phyloP scores from a whole-genome alignment of 2,888 invertebrate species.

The Ernsta delagoae region DNA sequence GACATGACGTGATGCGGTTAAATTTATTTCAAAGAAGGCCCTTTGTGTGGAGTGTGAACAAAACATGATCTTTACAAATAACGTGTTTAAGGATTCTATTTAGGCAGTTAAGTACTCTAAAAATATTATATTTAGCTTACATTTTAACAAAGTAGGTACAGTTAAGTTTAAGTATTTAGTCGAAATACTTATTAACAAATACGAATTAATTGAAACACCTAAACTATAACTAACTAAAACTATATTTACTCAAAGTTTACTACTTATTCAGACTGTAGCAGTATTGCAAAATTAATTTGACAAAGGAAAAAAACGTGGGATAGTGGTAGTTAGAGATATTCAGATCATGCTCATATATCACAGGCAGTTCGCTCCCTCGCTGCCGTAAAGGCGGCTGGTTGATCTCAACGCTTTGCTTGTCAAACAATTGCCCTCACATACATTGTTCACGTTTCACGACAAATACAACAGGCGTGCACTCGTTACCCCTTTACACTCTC shows the following conservation, averaged over 20 bases:
- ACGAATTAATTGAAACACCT: no score
- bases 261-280: no score
- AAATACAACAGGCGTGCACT: constrained; percentile 69
- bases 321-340: constrained; percentile 1
- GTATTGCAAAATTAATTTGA: no score
- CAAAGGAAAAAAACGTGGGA: neutral
- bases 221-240: no score
- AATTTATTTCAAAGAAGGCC: constrained; percentile 68
- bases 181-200: no score
- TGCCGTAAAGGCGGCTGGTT: constrained; percentile 57
- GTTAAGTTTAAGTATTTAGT: no score
- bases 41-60: constrained; percentile 77
- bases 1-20: constrained; percentile 71
- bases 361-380: constrained; percentile 51
- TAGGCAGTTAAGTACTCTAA: no score
- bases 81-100: constrained; percentile 29
- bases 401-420: constrained; percentile 76
- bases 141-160: no score
- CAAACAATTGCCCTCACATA: constrained; percentile 72
- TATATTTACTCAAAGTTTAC: no score
- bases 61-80: constrained; percentile 44
- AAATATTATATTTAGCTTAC: no score
- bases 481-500: constrained; percentile 66
- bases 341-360: constrained; percentile 53
- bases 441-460: constrained; percentile 59